Evolutionary conservation across 2,113 vertebrate genomes (phyloP), one percentile per base, ranked within the genome.

Genomic region (Eudyptes chrysolophus): DNA sequence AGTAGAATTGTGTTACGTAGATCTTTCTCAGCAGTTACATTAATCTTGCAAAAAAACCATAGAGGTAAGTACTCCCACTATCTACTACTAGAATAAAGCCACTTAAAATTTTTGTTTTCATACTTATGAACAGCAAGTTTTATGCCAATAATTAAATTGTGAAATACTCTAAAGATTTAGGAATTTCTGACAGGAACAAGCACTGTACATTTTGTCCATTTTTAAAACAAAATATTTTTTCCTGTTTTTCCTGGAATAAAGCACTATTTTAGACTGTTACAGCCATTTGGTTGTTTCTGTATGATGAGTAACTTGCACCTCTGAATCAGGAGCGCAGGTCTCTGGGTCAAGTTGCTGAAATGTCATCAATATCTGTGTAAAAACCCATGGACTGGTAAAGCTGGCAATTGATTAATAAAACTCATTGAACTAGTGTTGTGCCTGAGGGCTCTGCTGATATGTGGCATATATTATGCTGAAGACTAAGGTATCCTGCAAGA

Each of bases 141-240:
- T 87, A 84, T 70, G 52, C 44, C 51, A 83, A 52, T 51, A 87
- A 58, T 55, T 68, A 62, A 96, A 75, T 69, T 75, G 60, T 87
- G 83, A 91, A 94, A 94, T 83, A 89, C n/a, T 87, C 51, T 26
- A 76, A 94, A 94, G 83, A 75, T 62, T 72, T 81, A 78, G 64
- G 49, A 93, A 90, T 26, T 70, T 74, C 18, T 78, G 66, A 40
- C 9, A 70, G 72, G 60, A 94, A 10, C n/a, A 81, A 89, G 29
- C 4, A 11, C n/a, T 55, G 68, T 44, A 81, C 29, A n/a, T 86
- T 89, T 81, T 94, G 64, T 87, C 30, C 29, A 49, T 74, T 89
- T 93, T 80, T 6, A 62, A 68, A 87, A 36, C 49, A 87, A 65
- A 76, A 13, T 44, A 17, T 52, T 84, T 75, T 81, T 80, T 38